These are phyloP conservation scores for Campylomormyrus numenius DNA, from an alignment of 2,113 vertebrate species.

Conservation along the genomic window DNA sequence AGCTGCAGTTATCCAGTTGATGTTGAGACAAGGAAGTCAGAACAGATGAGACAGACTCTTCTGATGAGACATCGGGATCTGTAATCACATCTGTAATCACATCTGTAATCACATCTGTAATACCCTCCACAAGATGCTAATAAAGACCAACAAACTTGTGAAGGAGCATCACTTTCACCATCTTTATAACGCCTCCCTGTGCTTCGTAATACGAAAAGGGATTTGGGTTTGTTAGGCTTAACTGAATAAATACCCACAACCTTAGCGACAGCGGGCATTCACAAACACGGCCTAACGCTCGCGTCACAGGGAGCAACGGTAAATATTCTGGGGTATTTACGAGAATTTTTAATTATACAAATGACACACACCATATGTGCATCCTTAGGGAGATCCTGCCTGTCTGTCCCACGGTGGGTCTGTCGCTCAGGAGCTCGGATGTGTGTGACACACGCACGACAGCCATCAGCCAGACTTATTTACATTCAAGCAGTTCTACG, in stretches of 20 bases:
- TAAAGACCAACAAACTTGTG: no score
- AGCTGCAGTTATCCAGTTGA: background rate
- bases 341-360: background rate
- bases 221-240: background rate
- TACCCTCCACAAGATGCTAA: no score
- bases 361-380: background rate
- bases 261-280: background rate
- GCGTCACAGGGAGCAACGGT: background rate
- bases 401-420: background rate
- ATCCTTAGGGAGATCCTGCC: background rate
- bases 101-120: no score
- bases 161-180: no score
- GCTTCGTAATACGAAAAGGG: background rate
- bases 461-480: background rate
- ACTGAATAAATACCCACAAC: background rate
- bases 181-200: no score
- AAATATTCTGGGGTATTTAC: background rate
- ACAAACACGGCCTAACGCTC: background rate
- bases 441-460: background rate
- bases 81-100: no score
- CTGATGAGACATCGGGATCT: background rate
- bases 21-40: background rate
- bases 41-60: background rate
- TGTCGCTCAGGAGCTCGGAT: background rate
- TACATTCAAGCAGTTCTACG: background rate